Evolutionary conservation across 2,888 invertebrate genomes (phyloP).

Genomic region (Cephus nigrinus): DNA sequence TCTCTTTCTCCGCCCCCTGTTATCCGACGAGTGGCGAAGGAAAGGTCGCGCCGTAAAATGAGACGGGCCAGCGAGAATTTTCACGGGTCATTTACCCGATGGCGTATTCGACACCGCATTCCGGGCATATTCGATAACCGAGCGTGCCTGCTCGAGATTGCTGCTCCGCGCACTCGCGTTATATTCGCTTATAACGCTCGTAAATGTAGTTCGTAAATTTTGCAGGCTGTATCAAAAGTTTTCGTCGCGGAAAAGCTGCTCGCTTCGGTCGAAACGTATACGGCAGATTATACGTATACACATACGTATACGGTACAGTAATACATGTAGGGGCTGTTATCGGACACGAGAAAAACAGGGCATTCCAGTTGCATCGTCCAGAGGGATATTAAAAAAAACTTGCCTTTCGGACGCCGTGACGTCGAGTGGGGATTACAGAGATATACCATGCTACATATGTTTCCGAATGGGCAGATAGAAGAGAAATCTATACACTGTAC

Average conservation of each 20-base stretch:
- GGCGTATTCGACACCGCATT: constrained; percentile 53
- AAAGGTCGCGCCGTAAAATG: constrained; percentile 40
- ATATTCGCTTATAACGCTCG: constrained; percentile 4
- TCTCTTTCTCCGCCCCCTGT: neutral
- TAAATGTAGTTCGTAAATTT: constrained; percentile 18
- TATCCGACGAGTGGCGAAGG: constrained; percentile 7
- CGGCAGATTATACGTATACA: neutral
- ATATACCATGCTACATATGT: no score
- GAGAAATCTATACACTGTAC: no score
- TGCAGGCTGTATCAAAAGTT: neutral
- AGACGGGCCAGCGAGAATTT: constrained; percentile 48
- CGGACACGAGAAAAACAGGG: no score
- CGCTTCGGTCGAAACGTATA: neutral
- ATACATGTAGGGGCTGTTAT: no score
- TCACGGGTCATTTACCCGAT: constrained; percentile 58
- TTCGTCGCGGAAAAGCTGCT: neutral
- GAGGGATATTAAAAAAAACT: no score
- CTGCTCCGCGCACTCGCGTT: constrained; percentile 15
- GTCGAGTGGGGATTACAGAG: no score
- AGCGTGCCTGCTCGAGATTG: constrained; percentile 11
- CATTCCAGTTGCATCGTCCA: no score
- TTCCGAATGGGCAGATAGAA: no score
- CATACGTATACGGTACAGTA: neutral
- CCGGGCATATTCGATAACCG: constrained; percentile 51
- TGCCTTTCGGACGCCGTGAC: no score